Evolutionary conservation across 2,113 vertebrate genomes (phyloP), one percentile per base, ranked within the genome.

Genomic region (Epinephelus fuscoguttatus): DNA sequence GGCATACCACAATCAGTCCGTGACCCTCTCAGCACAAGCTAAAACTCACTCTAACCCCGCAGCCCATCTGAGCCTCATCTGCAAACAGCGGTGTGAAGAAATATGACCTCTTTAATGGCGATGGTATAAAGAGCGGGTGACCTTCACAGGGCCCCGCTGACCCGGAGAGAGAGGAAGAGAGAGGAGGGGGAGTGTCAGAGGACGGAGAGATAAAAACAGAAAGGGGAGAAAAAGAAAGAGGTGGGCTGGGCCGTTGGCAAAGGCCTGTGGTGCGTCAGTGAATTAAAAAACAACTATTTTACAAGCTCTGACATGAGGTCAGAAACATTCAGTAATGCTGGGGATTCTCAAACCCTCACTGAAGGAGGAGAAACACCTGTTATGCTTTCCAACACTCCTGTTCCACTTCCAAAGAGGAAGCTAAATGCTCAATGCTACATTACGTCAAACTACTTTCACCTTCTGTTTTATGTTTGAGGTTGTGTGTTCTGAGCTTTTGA

Each of bases 271-370:
- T 81, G 55, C 57, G 11, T 80, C 73, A 88, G 84, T 91, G 84
- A 89, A 91, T 94, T 91, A 91, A 91, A 89, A 88, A 88, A 74
- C 72, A 78, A 75, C 63, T 80, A 77, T 67, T 91, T 90, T 62
- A 90, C 68, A 42, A 76, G 55, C 63, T 70, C 78, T 85, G 81
- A 82, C 84, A 77, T 18, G 70, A 76, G 81, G 83, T 88, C 85
- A 71, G 76, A 21, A 21, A 63, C 45, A 47, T 40, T 30, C 15
- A 25, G 68, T 1, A 62, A 85, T 27, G 62, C 53, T n/a, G 37
- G 21, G 47, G 37, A 49, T 50, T 47, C 18, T 69, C 45, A 68
- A 25, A 81, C 69, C 9, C 27, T 73, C 33, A 33, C 19, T 66
- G 25, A 17, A 21, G 33, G 57, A 21, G 30, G 6, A 18, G 27